phyloP scores from a whole-genome alignment of 2,888 invertebrate species.

The Muscina levida region DNA sequence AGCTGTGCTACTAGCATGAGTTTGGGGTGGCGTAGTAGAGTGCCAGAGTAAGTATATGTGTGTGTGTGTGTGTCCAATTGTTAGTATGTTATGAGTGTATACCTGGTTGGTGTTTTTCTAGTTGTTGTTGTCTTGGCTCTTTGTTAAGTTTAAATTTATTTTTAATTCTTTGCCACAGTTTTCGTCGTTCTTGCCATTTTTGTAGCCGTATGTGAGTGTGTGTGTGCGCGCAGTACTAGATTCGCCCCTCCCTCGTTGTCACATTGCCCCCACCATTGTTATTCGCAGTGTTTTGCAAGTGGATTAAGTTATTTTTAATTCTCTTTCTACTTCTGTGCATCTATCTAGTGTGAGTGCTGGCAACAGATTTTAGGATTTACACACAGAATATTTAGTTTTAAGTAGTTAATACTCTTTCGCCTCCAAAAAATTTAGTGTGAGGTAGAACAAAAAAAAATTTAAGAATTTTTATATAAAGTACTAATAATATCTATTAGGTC shows the following conservation, averaged over 20 bases:
- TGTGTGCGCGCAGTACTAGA: too few species aligned
- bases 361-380: not conserved
- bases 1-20: not conserved
- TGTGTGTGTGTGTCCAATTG: not conserved
- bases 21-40: not conserved
- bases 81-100: not conserved
- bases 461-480: too few species aligned
- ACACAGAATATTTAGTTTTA: not conserved
- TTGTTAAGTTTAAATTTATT: constrained; percentile 14
- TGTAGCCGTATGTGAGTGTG: not conserved
- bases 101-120: not conserved
- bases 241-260: not conserved
- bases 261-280: constrained; percentile 49
- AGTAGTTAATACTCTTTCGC: not conserved
- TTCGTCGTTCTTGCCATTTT: constrained; percentile 13
- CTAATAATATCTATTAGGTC: too few species aligned
- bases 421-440: too few species aligned
- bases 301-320: constrained; percentile 49
- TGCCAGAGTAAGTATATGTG: not conserved
- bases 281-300: constrained; percentile 60
- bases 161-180: constrained; percentile 21
- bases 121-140: not conserved
- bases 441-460: too few species aligned
- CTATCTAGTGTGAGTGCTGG: not conserved
- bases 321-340: not conserved